phyloP scores from a whole-genome alignment of 2,888 invertebrate species.

The Leptopterna dolabrata region DNA sequence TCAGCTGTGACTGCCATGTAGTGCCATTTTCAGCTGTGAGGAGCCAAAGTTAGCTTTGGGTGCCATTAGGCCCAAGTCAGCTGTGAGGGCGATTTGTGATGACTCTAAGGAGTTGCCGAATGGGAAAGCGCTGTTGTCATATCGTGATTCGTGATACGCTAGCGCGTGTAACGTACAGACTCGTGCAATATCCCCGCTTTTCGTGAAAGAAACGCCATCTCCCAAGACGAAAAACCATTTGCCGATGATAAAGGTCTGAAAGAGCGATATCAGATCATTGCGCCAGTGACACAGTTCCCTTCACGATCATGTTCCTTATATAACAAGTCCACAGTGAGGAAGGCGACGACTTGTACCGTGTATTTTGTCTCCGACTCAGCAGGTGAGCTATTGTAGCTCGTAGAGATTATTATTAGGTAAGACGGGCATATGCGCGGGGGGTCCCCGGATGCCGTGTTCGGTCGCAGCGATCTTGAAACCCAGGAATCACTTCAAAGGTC shows the following conservation, averaged over 20 bases:
- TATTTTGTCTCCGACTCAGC: not conserved
- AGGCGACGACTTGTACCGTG: not conserved
- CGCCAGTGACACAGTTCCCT: conserved; percentile 7
- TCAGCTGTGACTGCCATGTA: too few relatives aligned
- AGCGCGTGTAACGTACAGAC: not conserved
- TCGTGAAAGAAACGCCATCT: not conserved
- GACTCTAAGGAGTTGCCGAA: too few relatives aligned
- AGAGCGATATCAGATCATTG: not conserved
- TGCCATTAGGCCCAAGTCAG: too few relatives aligned
- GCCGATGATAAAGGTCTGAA: not conserved
- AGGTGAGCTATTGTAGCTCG: not conserved
- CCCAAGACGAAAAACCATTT: not conserved
- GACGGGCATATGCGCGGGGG: not conserved
- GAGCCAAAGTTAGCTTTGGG: too few relatives aligned
- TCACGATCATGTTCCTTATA: conserved; percentile 7
- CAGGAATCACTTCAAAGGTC: not conserved
- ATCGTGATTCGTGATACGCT: not conserved
- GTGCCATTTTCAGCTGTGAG: too few relatives aligned
- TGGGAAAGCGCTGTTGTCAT: not conserved
- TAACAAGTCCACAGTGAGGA: not conserved
- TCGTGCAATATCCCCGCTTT: not conserved
- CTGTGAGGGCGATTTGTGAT: too few relatives aligned
- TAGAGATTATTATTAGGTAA: not conserved
- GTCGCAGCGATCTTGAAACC: not conserved
- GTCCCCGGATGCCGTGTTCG: not conserved